Percentiles rank a stretch among this genome's conserved stretches.
These are phyloP conservation scores for Cromileptes altivelis DNA, from an alignment of 2,113 vertebrate species.

Conservation along the genomic window DNA sequence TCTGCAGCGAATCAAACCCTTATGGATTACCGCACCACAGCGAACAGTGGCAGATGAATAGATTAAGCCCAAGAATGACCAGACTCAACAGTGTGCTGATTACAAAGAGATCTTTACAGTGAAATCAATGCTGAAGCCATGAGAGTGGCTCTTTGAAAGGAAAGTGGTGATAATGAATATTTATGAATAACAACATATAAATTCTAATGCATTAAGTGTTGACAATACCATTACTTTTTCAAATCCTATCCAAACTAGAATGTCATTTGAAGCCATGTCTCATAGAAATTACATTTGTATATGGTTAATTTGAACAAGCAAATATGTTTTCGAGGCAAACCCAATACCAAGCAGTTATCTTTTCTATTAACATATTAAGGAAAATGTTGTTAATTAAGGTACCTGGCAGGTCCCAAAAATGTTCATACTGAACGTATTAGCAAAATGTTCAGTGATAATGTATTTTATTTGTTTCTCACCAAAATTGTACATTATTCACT, in stretches of 20 bases:
- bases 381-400: too few species aligned
- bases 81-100: neutral
- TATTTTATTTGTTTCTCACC: too few species aligned
- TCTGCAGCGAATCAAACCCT: conserved; percentile 15
- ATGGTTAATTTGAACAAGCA: too few species aligned
- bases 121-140: conserved; percentile 3
- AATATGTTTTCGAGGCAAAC: too few species aligned
- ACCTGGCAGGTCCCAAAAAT: too few species aligned
- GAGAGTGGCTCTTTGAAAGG: neutral
- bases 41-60: neutral
- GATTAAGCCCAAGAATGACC: neutral
- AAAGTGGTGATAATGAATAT: neutral
- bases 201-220: neutral
- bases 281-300: too few species aligned
- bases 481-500: too few species aligned
- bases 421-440: too few species aligned
- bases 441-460: too few species aligned
- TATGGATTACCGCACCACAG: neutral
- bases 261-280: neutral
- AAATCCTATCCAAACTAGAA: neutral
- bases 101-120: neutral
- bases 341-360: too few species aligned
- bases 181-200: neutral
- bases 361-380: too few species aligned
- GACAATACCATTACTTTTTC: neutral